Percentiles rank a stretch among this genome's conserved stretches.
These are phyloP conservation scores for Oncorhynchus gorbuscha DNA, from an alignment of 2,113 vertebrate genomes.

Conservation along the genomic window DNA sequence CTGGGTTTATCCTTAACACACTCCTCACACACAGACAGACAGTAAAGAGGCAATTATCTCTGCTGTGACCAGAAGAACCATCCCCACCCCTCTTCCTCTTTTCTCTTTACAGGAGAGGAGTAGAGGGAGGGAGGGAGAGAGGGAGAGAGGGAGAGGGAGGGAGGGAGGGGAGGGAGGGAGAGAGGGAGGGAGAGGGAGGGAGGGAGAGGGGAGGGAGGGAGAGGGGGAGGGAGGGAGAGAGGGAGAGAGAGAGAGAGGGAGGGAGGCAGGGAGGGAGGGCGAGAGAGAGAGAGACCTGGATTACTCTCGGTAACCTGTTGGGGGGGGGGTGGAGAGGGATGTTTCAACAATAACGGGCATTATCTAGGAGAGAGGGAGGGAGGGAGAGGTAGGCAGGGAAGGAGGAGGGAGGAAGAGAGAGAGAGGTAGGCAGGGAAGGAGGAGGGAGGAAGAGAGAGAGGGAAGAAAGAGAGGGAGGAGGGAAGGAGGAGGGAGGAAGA, in stretches of 20 bases:
- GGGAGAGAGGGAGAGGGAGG: not conserved
- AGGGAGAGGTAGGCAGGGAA: not conserved
- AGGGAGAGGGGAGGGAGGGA: too few species aligned
- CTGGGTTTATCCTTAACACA: constrained; percentile 34
- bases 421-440: not conserved
- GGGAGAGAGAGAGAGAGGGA: too few species aligned
- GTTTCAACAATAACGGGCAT: too few species aligned
- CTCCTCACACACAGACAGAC: constrained; percentile 28
- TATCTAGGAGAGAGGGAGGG: constrained; percentile 27
- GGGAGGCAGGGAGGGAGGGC: constrained; percentile 25
- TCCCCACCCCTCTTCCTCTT: constrained; percentile 25
- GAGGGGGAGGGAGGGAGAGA: constrained; percentile 23
- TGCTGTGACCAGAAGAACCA: constrained; percentile 42
- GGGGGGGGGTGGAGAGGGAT: too few species aligned
- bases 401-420: not conserved
- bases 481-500: too few species aligned
- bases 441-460: constrained; percentile 10
- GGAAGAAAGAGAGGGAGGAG: too few species aligned
- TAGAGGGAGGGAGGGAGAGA: constrained; percentile 27
- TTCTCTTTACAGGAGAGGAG: not conserved
- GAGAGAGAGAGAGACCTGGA: constrained; percentile 6
- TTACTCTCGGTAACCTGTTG: too few species aligned
- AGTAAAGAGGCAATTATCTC: constrained; percentile 53
- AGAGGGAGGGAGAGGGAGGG: too few species aligned
- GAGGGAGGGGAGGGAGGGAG: constrained; percentile 26